Conservation (phyloP, 2,888 invertebrate species). For the Stramonita haemastoma region DNA sequence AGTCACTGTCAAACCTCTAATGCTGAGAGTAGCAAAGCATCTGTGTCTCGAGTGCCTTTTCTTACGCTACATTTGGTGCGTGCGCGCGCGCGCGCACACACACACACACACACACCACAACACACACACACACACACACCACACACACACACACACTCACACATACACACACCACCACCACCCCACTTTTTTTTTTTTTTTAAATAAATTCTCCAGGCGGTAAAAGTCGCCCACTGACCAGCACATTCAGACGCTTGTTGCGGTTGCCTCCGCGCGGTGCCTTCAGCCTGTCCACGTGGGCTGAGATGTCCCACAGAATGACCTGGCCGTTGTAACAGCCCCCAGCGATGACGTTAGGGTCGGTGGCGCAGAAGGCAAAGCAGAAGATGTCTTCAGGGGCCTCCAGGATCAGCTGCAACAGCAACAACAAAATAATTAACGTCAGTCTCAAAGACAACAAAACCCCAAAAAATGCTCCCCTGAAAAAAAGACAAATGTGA, state of each 20-base stretch:
- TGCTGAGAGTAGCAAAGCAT: no score
- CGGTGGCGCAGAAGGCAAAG: slow-evolving; percentile 76
- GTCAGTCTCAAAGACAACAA: neutral
- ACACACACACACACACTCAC: no score
- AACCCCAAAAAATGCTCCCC: neutral
- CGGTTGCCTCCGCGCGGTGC: slow-evolving; percentile 69
- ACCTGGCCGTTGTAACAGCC: slow-evolving; percentile 78
- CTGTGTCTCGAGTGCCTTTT: no score
- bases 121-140: no score
- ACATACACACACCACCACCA: no score
- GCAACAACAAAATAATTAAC: slow-evolving; percentile 16
- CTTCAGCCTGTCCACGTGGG: slow-evolving; percentile 74
- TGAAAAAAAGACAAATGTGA: neutral
- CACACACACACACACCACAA: no score
- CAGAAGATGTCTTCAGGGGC: slow-evolving; percentile 77
- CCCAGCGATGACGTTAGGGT: slow-evolving; percentile 76
- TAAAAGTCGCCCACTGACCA: slow-evolving; percentile 55
- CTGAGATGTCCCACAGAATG: slow-evolving; percentile 77
- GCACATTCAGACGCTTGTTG: slow-evolving; percentile 67
- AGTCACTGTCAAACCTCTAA: no score
- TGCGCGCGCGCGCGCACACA: no score
- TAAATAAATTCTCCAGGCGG: no score
- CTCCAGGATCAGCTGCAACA: slow-evolving; percentile 75
- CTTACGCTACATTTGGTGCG: no score
- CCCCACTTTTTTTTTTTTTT: no score